Conservation (phyloP, 2,797 vertebrate genomes). For the Sandelia bainsii region DNA sequence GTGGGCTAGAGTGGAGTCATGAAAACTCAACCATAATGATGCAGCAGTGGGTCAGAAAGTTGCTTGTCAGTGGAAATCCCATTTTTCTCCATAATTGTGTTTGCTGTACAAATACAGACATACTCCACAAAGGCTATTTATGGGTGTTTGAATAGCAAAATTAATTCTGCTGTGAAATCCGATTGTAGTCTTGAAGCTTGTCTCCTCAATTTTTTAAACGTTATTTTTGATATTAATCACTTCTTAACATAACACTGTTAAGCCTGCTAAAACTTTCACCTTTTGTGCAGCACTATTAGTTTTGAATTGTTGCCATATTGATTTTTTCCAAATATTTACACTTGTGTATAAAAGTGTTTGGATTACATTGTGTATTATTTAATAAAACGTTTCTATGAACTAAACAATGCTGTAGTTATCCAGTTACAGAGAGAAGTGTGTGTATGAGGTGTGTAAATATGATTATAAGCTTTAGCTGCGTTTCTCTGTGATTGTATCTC, state of each 20-base stretch:
- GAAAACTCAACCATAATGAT: background rate
- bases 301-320: conserved; percentile 52
- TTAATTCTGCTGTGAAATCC: conserved; percentile 35
- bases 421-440: conserved; percentile 35
- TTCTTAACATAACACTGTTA: conserved; percentile 44
- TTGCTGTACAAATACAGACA: conserved; percentile 47
- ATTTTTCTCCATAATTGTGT: conserved; percentile 35
- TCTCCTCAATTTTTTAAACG: conserved; percentile 46
- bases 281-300: conserved; percentile 61
- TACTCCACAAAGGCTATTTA: conserved; percentile 44
- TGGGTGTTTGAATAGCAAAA: conserved; percentile 40
- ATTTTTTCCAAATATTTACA: conserved; percentile 74
- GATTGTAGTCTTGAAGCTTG: conserved; percentile 46
- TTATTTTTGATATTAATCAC: conserved; percentile 52
- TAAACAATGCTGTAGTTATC: conserved; percentile 47
- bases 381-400: conserved; percentile 59
- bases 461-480: conserved; percentile 24
- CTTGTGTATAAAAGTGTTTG: conserved; percentile 68
- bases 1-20: background rate
- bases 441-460: background rate
- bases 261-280: conserved; percentile 41
- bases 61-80: conserved; percentile 5
- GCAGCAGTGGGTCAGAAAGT: background rate
- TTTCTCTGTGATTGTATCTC: conserved; percentile 25
- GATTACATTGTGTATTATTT: conserved; percentile 65